Percentiles rank a stretch among this genome's conserved stretches.
Conservation (phyloP, 2,888 invertebrate species). For the Brachynemurus nebulosus region DNA sequence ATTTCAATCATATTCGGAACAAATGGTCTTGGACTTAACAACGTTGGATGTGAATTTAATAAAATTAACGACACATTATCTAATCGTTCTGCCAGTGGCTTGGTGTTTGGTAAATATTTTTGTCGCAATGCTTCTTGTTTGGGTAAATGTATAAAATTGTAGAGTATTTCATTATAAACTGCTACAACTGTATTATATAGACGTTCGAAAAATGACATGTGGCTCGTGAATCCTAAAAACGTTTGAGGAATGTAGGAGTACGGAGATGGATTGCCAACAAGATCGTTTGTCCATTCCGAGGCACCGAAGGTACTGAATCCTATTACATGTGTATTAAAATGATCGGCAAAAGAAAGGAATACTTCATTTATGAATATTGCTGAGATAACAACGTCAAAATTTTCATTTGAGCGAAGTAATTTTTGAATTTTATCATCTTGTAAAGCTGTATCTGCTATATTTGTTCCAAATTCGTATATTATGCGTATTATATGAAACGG, state of each 20-base stretch:
- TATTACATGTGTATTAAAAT: conserved; percentile 28
- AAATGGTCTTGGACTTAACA: conserved; percentile 33
- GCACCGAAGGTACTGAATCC: conserved; percentile 32
- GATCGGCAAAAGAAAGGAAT: conserved; percentile 27
- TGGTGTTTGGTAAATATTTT: conserved; percentile 21
- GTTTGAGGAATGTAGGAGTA: conserved; percentile 36
- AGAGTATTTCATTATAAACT: conserved; percentile 24
- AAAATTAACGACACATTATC: conserved; percentile 21
- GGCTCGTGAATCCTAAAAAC: conserved; percentile 29
- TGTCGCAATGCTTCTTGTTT: background rate
- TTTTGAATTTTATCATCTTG: conserved; percentile 19
- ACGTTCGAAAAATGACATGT: conserved; percentile 38
- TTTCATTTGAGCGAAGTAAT: conserved; percentile 26
- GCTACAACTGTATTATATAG: conserved; percentile 33
- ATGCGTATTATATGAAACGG: background rate
- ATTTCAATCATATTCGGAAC: conserved; percentile 34
- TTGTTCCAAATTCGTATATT: background rate
- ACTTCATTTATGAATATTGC: conserved; percentile 38
- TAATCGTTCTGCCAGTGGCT: conserved; percentile 19
- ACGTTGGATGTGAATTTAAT: conserved; percentile 25
- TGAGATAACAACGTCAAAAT: conserved; percentile 31
- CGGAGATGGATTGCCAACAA: conserved; percentile 34
- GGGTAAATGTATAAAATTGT: conserved; percentile 14
- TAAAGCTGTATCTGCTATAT: conserved; percentile 14
- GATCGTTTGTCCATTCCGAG: conserved; percentile 32